Base-by-base conservation (phyloP, 30 jellyfish, hydroid and myxozoan genomes). In the Pseudorhiza aurosa region DNA sequence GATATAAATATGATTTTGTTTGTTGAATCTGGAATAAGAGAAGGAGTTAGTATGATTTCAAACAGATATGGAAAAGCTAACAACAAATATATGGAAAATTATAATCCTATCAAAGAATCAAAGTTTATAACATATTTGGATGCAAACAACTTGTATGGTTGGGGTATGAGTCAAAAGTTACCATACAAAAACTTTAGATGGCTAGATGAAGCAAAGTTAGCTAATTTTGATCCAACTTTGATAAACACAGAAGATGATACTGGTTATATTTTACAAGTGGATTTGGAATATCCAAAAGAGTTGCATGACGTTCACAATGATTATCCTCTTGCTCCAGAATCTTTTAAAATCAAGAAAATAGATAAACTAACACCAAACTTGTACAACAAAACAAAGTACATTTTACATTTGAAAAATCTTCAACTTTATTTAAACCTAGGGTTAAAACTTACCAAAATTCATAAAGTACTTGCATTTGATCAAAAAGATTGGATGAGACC, bases 131-230 rank as follows among this genome's bases (percentile, higher is more conserved):
- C 40, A 72, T 87, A 87, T 32, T 57, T 58, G 47, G 96, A 88
- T 64, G 96, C 96, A 14, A 88, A 88, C 63, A 81, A 88, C 71
- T 35, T 82, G 5, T 82, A 14, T 89, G 96, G 94, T 89, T n/a
- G n/a, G n/a, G n/a, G 95, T 12, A 89, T 89, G 97, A 1, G 68
- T 2, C 88, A 87, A 44, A 27, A 45, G 3, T 71, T 87, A 44
- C 96, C 97, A 70, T 67, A 86, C 1, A 77, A 74, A 24, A 83
- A 78, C 46, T 77, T 87, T 29, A 65, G 44, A 28, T 77, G 89
- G 95, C 9, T 77, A 46, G 36, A 45, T 12, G 96, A 79, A 28
- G 28, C 51, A 25, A 86, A 88, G 71, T 0, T 80, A 22, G 32
- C 18, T 31, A 51, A 50, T 12, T 10, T 67, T 9, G 44, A 59